Evolutionary conservation across 2,797 vertebrate species (phyloP), one percentile per base, ranked within the genome.

Genomic region (Etheostoma nigrum): DNA sequence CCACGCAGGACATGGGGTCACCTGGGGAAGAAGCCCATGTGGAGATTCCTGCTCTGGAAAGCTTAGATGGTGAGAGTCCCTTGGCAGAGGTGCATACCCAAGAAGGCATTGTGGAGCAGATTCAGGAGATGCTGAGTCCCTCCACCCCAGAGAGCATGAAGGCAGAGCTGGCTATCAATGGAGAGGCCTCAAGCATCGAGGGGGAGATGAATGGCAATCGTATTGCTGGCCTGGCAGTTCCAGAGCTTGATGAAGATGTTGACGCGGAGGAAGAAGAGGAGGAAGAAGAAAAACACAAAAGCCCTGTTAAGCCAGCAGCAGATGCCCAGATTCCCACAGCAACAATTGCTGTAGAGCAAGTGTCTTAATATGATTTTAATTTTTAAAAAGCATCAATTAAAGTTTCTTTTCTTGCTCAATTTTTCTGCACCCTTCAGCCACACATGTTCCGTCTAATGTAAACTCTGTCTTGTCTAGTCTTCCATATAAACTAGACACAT

Each of bases 21-120:
- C 71, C 79, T 1, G 77, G 5, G 3, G 85, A 74, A 60, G 81
- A 76, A 23, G 89, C 73, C 52, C 95, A 96, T 23, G 94, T 95
- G 68, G 96, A 94, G 60, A 94, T 95, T 72, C 91, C 91, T 25
- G 72, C 93, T 0, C 82, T 95, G 54, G 96, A 93, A 52, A 86
- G 84, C 3, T 76, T 91, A 0, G 91, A 94, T 78, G 94, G 92
- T 16, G 95, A 95, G 4, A 25, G 78, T 57, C 91, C 95, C 0
- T 63, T 94, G 0, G 78, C 92, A 0, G 95, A 96, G 86, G 92
- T 92, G n/a, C 93, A 94, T 25, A 87, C 90, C 0, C 89, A 93
- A 83, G 95, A 84, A 21, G 68, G 1, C 0, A 6, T 55, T 80
- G 92, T 91, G 16, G 81, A 74, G 42, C 87, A 90, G 40, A 74